Percentiles rank a stretch among this genome's conserved stretches.
phyloP scores from a whole-genome alignment of 2,888 invertebrate species.

The Melinopterus prodromus region DNA sequence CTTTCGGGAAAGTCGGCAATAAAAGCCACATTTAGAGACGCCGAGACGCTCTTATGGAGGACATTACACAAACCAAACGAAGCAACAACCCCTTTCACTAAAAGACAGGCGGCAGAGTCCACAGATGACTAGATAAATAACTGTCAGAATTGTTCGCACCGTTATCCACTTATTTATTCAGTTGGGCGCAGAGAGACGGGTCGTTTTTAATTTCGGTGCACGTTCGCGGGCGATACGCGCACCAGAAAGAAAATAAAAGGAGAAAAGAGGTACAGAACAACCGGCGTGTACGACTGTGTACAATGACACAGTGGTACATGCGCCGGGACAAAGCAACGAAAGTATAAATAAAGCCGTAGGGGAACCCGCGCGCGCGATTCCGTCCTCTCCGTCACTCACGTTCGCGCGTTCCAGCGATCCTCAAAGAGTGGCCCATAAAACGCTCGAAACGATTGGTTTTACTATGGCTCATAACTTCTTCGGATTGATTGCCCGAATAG shows the following conservation, averaged over 20 bases:
- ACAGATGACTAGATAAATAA: constrained; percentile 4
- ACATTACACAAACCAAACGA: background rate
- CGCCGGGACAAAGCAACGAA: background rate
- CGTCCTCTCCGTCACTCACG: background rate
- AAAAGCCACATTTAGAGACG: background rate
- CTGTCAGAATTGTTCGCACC: constrained; percentile 4
- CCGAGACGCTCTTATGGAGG: background rate
- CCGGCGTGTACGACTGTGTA: background rate
- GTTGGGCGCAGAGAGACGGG: background rate
- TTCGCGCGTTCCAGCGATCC: background rate
- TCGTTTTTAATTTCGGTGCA: background rate
- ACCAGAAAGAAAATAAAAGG: background rate
- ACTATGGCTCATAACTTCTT: background rate
- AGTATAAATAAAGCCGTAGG: constrained; percentile 8
- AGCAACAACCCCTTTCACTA: background rate
- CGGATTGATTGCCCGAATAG: background rate
- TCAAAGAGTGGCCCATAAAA: background rate
- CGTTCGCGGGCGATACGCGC: background rate
- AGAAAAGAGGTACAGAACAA: background rate
- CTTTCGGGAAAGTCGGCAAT: too few relatives aligned
- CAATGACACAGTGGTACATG: background rate
- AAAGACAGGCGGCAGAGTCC: background rate
- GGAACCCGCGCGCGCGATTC: constrained; percentile 16
- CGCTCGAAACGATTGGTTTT: background rate
- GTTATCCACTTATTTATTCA: background rate